Evolutionary conservation across 2,113 vertebrate species (phyloP).

Genomic region (Noctilio leporinus): DNA sequence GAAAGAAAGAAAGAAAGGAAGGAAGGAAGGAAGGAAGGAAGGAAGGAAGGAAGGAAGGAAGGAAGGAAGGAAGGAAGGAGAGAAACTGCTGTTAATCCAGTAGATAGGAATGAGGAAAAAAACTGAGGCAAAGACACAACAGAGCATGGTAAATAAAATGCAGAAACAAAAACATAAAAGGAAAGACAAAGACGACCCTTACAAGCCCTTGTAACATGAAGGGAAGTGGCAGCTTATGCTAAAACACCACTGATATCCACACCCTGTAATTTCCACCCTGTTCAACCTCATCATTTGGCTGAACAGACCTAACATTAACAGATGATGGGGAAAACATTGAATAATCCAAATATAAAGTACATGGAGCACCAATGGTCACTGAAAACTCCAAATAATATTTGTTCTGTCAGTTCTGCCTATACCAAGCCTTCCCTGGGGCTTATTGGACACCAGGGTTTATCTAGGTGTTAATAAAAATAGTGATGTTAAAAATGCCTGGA

Average conservation of each 20-base stretch:
- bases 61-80: too few relatives aligned
- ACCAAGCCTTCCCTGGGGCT: background rate
- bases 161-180: background rate
- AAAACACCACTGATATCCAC: conserved; percentile 13
- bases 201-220: background rate
- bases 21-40: too few relatives aligned
- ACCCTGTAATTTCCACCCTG: conserved; percentile 60
- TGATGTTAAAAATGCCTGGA: background rate
- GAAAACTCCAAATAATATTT: conserved; percentile 29
- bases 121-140: background rate
- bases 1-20: too few relatives aligned
- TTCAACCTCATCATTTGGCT: conserved; percentile 61
- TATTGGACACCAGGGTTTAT: background rate
- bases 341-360: conserved; percentile 64
- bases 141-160: background rate
- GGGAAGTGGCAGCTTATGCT: conserved; percentile 12
- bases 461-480: background rate
- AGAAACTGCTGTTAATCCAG: background rate
- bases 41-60: too few relatives aligned
- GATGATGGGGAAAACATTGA: conserved; percentile 35
- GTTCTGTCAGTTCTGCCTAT: background rate
- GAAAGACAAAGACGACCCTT: background rate
- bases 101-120: background rate
- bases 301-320: conserved; percentile 59
- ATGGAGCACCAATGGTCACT: conserved; percentile 20